Conservation (phyloP, 2,113 vertebrate genomes). For the Solenodon paradoxus region DNA sequence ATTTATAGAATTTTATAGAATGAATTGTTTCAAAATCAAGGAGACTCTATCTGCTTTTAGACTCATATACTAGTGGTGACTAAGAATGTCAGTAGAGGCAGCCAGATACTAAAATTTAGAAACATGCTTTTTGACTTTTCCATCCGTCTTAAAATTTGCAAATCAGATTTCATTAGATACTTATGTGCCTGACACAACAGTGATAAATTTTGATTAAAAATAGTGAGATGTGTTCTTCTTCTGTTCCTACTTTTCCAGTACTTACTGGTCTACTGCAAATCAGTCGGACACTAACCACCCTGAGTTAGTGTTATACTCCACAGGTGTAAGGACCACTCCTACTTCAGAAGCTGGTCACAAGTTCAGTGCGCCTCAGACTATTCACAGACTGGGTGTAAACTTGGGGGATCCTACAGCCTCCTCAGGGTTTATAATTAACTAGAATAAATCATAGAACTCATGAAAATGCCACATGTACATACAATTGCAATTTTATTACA, state of each 20-base stretch:
- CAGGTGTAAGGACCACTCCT: background rate
- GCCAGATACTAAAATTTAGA: conserved; percentile 44
- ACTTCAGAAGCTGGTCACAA: background rate
- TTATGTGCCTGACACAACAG: background rate
- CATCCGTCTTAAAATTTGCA: background rate
- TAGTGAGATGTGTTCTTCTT: background rate
- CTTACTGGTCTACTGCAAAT: background rate
- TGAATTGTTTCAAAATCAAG: conserved; percentile 13
- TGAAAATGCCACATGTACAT: background rate
- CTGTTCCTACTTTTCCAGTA: background rate
- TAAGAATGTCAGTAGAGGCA: conserved; percentile 51
- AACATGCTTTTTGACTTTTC: background rate
- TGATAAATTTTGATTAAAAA: conserved; percentile 1
- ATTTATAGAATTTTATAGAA: background rate
- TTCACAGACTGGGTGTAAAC: background rate
- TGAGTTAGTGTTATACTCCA: background rate
- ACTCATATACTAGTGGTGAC: background rate
- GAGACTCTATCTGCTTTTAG: background rate
- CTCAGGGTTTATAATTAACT: background rate
- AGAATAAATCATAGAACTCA: background rate
- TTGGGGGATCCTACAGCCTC: background rate
- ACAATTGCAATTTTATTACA: background rate
- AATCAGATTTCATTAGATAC: conserved; percentile 10
- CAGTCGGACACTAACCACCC: background rate
- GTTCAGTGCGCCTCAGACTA: background rate